Evolutionary conservation across 2,888 invertebrate species (phyloP).

Genomic region (Machimus rusticus): DNA sequence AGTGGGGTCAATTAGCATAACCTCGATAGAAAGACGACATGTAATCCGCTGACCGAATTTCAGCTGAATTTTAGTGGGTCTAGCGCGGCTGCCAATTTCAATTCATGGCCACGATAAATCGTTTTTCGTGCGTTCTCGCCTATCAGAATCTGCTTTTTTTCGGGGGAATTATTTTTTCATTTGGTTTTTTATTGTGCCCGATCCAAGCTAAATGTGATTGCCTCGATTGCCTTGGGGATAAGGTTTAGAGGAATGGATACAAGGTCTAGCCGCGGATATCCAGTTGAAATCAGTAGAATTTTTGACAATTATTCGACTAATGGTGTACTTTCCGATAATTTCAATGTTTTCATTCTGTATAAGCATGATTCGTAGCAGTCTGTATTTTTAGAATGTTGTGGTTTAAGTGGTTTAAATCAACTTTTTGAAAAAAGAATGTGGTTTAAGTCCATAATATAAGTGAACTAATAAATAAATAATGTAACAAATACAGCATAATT

Average conservation of each 20-base stretch:
- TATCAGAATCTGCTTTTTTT: neutral
- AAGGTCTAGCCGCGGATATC: neutral
- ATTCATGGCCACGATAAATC: conserved; percentile 26
- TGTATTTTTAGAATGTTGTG: neutral
- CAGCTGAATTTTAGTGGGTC: neutral
- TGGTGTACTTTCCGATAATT: neutral
- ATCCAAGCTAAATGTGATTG: neutral
- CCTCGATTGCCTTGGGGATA: conserved; percentile 21
- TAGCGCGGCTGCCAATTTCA: neutral
- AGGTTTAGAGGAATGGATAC: neutral
- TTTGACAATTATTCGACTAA: neutral
- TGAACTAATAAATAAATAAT: too few relatives aligned
- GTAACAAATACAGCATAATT: too few relatives aligned
- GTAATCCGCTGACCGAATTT: conserved; percentile 30
- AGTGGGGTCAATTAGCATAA: conserved; percentile 22
- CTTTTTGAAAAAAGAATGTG: too few relatives aligned
- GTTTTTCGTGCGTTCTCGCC: neutral
- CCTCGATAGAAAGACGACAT: conserved; percentile 23
- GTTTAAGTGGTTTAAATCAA: too few relatives aligned
- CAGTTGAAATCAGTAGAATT: neutral
- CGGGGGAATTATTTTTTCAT: neutral
- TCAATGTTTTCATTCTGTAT: neutral
- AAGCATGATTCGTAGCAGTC: neutral
- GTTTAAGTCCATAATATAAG: too few relatives aligned
- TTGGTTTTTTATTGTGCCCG: neutral